Evolutionary conservation across 2,797 vertebrate species (phyloP), one percentile per base, ranked within the genome.

Genomic region (Enteromius fasciolatus): DNA sequence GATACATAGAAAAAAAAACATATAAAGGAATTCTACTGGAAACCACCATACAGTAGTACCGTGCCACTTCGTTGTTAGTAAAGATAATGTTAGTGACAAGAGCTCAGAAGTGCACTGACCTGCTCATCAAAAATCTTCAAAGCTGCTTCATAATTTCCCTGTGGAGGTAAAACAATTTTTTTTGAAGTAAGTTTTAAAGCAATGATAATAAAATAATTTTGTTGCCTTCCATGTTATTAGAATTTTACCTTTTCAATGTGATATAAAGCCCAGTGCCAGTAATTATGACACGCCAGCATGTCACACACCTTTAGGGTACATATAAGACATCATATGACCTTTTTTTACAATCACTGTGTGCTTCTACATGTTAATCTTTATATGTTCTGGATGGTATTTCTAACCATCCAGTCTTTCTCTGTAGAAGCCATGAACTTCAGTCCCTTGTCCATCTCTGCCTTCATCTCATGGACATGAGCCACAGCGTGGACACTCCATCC

Each of bases 221-320:
- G 25, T 7, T 31, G 25, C 46, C 17, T 50, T 5, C 10, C 17
- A 68, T 41, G 36, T 68, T 68, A 12, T n/a, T 5, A 12, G 20
- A 69, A n/a, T 69, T 46, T 84, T 93, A 99, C 98, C 97, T 97
- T 97, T 90, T 99, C 97, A 25, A 98, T 96, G 81, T 95, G 94
- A 90, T 94, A 96, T 0, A 99, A 90, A 39, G 97, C 96, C 97
- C 97, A 99, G 83, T 99, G 98, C 98, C 98, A 99, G 63, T 99
- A 99, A 90, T 97, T 98, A 76, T 99, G 98, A 84, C 96, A 94
- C 54, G 96, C 96, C 68, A 99, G 93, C 92, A 96, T 92, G 74
- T 98, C 96, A 1, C 92, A 93, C 0, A 84, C 90, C 98, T 99
- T 90, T 1, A 88, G 89, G 63, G 3, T 80, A 83, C 84, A 33